These are phyloP conservation scores for Stenolophus ochropezus DNA, from an alignment of 2,888 invertebrate species.

Conservation along the genomic window DNA sequence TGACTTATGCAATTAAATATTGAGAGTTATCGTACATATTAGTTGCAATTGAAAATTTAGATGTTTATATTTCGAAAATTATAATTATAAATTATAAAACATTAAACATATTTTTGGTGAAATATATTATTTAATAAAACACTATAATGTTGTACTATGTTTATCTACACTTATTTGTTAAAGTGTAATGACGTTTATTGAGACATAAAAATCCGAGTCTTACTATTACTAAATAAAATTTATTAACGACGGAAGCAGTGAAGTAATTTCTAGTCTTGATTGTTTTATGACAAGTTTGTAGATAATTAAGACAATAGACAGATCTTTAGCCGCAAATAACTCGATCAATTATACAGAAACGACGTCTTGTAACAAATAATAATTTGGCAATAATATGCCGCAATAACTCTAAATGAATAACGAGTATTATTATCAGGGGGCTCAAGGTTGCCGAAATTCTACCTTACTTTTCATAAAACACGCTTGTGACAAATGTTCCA, in stretches of 20 bases:
- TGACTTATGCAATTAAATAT: too few relatives aligned
- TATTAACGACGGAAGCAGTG: background rate
- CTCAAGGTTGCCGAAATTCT: background rate
- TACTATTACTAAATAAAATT: background rate
- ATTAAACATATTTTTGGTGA: too few relatives aligned
- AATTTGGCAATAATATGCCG: constrained; percentile 38
- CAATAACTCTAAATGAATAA: constrained; percentile 36
- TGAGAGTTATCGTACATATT: too few relatives aligned
- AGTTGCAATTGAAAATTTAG: too few relatives aligned
- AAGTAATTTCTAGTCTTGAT: background rate
- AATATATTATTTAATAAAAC: too few relatives aligned
- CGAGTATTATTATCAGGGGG: constrained; percentile 13
- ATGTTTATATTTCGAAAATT: too few relatives aligned
- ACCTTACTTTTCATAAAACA: constrained; percentile 37
- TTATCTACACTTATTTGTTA: too few relatives aligned
- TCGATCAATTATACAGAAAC: constrained; percentile 21
- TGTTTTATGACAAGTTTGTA: background rate
- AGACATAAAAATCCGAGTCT: too few relatives aligned
- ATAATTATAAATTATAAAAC: too few relatives aligned
- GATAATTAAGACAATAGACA: constrained; percentile 12
- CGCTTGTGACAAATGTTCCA: constrained; percentile 23
- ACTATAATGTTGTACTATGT: too few relatives aligned
- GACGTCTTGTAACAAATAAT: constrained; percentile 30
- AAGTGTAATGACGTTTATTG: too few relatives aligned
- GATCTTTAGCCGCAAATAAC: constrained; percentile 7